Conservation (phyloP, 2,113 vertebrate species). For the Desmodus rotundus region DNA sequence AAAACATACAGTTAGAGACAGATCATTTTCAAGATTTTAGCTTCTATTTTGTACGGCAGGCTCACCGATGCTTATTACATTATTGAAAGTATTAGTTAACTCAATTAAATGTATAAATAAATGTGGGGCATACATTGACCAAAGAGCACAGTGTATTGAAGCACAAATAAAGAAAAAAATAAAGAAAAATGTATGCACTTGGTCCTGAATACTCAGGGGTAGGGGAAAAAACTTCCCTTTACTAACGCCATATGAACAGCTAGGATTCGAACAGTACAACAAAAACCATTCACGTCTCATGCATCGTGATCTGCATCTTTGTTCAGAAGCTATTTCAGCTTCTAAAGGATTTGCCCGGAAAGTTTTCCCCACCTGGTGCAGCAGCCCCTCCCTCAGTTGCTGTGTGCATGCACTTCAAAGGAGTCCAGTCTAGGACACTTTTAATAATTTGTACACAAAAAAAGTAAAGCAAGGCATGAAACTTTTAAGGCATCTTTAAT, state of each 20-base stretch:
- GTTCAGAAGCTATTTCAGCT: background rate
- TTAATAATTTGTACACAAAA: conserved; percentile 58
- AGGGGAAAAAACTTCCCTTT: background rate
- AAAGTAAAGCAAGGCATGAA: conserved; percentile 71
- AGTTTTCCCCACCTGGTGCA: background rate
- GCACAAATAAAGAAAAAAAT: background rate
- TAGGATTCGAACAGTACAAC: background rate
- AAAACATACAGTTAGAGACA: background rate
- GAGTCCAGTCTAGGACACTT: conserved; percentile 67
- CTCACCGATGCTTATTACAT: background rate
- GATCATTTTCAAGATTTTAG: background rate
- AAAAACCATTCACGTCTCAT: background rate
- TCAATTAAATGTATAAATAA: background rate
- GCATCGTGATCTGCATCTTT: background rate
- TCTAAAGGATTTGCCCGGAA: conserved; percentile 33
- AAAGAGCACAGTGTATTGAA: background rate
- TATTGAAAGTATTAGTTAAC: background rate
- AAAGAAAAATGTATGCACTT: background rate
- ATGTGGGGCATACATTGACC: background rate
- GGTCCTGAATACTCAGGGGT: background rate
- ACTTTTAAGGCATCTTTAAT: conserved; percentile 63
- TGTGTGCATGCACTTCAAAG: conserved; percentile 40
- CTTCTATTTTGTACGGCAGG: background rate
- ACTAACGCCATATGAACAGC: background rate
- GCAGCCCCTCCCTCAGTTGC: conserved; percentile 43